These are phyloP conservation scores for Mus spretus DNA, from an alignment of 2,797 vertebrate genomes.

Conservation along the genomic window DNA sequence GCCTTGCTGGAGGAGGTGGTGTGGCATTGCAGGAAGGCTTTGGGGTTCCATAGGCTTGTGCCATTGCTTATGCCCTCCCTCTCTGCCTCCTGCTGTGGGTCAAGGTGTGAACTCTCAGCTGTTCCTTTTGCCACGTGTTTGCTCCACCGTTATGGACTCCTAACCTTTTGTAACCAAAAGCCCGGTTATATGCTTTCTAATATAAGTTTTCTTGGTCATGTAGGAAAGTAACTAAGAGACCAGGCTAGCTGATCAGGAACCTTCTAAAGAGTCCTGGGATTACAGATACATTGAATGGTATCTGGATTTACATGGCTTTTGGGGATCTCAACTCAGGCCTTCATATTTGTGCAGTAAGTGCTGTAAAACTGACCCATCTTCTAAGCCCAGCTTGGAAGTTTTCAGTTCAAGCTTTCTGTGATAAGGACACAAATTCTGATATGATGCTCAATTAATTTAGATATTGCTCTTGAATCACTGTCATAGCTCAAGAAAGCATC, in stretches of 20 bases:
- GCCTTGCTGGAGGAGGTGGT: background rate
- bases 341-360: background rate
- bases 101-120: background rate
- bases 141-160: background rate
- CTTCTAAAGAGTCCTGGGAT: background rate
- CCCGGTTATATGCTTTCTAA: background rate
- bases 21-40: background rate
- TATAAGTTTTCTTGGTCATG: background rate
- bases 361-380: background rate
- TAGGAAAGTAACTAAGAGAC: background rate
- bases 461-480: background rate
- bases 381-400: background rate
- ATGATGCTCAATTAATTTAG: slow-evolving; percentile 42
- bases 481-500: slow-evolving; percentile 5
- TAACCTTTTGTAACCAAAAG: background rate
- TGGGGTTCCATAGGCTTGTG: background rate
- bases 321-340: background rate
- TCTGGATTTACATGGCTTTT: background rate
- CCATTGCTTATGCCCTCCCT: background rate
- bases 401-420: slow-evolving; percentile 38
- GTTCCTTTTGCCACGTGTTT: background rate
- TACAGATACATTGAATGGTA: background rate
- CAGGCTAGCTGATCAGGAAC: background rate
- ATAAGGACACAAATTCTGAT: background rate
- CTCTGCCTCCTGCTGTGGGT: background rate